phyloP scores from a whole-genome alignment of 1,140 invertebrate species.

The Gyrodactylus salaris region DNA sequence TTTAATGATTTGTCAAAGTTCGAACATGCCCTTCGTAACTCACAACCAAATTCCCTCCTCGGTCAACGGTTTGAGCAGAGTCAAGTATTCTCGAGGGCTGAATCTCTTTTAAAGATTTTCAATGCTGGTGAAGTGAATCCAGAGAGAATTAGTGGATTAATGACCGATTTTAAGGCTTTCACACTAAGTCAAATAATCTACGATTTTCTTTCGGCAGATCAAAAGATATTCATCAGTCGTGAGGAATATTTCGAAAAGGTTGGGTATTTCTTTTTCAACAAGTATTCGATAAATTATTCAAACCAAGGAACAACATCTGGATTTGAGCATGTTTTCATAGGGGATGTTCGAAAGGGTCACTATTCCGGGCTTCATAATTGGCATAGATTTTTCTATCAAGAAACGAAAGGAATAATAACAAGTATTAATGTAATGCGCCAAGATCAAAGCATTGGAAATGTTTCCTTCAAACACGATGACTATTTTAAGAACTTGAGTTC shows the following conservation, averaged over 20 bases:
- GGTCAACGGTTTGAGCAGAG: not conserved
- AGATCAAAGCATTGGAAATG: not conserved
- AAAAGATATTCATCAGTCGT: not conserved
- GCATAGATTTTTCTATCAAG: not conserved
- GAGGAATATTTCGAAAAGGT: not conserved
- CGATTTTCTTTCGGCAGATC: not conserved
- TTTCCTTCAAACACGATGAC: not conserved
- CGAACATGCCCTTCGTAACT: not conserved
- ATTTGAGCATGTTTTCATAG: not conserved
- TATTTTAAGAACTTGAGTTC: not conserved
- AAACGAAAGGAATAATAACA: not conserved
- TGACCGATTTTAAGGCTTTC: not conserved
- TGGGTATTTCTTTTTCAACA: not conserved
- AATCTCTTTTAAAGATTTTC: not conserved
- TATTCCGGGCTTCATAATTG: not conserved
- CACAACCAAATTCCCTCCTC: not conserved
- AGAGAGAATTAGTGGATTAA: not conserved
- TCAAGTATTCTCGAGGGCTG: not conserved
- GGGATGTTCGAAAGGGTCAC: not conserved
- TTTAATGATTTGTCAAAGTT: not conserved
- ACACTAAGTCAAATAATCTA: not conserved
- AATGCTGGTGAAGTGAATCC: not conserved
- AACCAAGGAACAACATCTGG: not conserved
- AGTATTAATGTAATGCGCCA: not conserved
- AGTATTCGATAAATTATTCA: not conserved